These are phyloP conservation scores for Drosophila austrosaltans DNA, from an alignment of 2,888 invertebrate genomes.

Conservation along the genomic window DNA sequence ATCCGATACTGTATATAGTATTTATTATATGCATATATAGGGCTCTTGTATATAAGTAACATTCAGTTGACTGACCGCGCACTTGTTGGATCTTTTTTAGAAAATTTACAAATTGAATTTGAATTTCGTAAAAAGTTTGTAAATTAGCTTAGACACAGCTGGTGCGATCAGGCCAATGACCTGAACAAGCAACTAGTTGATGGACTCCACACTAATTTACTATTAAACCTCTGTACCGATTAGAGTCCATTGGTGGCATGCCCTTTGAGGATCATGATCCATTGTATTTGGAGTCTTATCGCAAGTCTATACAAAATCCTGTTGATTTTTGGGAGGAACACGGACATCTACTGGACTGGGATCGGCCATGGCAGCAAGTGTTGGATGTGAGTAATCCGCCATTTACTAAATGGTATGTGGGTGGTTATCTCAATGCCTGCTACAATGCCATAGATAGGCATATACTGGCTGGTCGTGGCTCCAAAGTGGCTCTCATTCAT, in stretches of 20 bases:
- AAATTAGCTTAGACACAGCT: conserved; percentile 43
- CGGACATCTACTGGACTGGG: conserved; percentile 90
- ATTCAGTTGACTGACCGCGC: conserved; percentile 46
- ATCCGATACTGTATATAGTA: neutral
- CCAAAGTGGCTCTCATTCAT: conserved; percentile 92
- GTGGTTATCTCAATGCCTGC: conserved; percentile 96
- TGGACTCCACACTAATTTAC: conserved; percentile 30
- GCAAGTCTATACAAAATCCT: conserved; percentile 89
- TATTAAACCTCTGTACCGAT: conserved; percentile 35
- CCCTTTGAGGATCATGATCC: conserved; percentile 81
- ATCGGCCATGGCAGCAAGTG: conserved; percentile 92
- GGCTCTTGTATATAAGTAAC: conserved; percentile 10
- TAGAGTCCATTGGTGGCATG: conserved; percentile 56
- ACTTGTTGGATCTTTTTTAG: conserved; percentile 41
- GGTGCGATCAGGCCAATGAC: conserved; percentile 25
- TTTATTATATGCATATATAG: conserved; percentile 7
- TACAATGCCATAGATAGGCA: conserved; percentile 97
- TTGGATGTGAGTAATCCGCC: conserved; percentile 93
- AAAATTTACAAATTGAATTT: conserved; percentile 45
- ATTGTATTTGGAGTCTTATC: conserved; percentile 87
- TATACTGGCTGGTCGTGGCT: conserved; percentile 90
- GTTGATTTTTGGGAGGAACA: conserved; percentile 94
- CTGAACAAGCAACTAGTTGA: conserved; percentile 3
- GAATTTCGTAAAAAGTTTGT: conserved; percentile 30
- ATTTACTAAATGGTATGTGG: conserved; percentile 94